Conservation (phyloP, 1,140 invertebrate species). For the Drosophila pachea region DNA sequence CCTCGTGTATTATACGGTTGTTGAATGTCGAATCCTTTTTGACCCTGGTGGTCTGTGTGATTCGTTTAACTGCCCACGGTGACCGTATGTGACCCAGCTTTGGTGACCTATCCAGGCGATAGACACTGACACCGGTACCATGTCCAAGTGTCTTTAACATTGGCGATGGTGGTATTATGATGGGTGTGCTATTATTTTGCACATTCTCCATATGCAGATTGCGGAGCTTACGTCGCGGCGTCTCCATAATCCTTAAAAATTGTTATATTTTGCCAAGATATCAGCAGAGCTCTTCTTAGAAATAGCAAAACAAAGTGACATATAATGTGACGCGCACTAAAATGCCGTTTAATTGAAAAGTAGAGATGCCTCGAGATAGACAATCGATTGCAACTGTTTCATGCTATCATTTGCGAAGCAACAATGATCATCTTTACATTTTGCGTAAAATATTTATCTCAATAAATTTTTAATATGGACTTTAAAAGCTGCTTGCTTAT, state of each 20-base stretch:
- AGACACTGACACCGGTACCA: slow-evolving; percentile 86
- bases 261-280: not conserved
- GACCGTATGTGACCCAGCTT: slow-evolving; percentile 83
- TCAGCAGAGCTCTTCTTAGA: not conserved
- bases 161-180: slow-evolving; percentile 70
- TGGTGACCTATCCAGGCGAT: slow-evolving; percentile 86
- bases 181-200: slow-evolving; percentile 62
- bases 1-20: slow-evolving; percentile 85
- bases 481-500: not conserved
- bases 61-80: slow-evolving; percentile 90
- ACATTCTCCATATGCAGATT: slow-evolving; percentile 68
- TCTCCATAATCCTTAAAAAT: slow-evolving; percentile 53
- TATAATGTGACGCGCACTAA: slow-evolving; percentile 51
- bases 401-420: too few species aligned
- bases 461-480: too few species aligned
- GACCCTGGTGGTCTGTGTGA: slow-evolving; percentile 73
- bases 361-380: slow-evolving; percentile 16
- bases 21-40: slow-evolving; percentile 74
- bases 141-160: slow-evolving; percentile 71
- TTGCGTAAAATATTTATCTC: not conserved
- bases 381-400: slow-evolving; percentile 15
- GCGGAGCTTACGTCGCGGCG: slow-evolving; percentile 63
- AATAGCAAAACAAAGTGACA: slow-evolving; percentile 14
- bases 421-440: not conserved
- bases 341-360: slow-evolving; percentile 49